Evolutionary conservation across 2,113 vertebrate genomes (phyloP), one percentile per base, ranked within the genome.

Genomic region (Erythrocercus mccallii): DNA sequence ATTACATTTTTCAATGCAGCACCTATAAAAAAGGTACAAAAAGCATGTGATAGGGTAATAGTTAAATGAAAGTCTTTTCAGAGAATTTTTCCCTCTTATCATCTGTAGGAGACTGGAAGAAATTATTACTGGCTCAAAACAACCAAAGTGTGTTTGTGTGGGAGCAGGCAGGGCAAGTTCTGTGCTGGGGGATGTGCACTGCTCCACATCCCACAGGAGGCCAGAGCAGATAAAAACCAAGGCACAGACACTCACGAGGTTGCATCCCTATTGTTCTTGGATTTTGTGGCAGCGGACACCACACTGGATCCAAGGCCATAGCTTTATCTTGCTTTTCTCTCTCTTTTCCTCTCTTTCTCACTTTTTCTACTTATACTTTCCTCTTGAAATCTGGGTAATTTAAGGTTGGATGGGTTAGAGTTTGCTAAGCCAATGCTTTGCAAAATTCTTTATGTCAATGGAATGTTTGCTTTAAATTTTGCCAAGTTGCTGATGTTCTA

Each of bases 161-260:
- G 2, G 45, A 37, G 27, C 0, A 0, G 33, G 47, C 10, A 69
- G 64, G n/a, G 28, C 22, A 53, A 28, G 7, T 19, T 69, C 62
- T 1, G 1, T 28, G 18, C 37, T 0, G 15, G 30, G 11, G 8
- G 5, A 16, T 2, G 8, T 53, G 54, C 22, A 8, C 45, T 78
- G 47, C 54, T 38, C 33, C 19, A 12, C 28, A 45, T 69, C 33
- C 54, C 45, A 45, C 33, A 38, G 45, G 54, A 69, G 33, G 11
- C 33, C 54, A 33, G 27, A 60, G 38, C 11, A 45, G 54, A 53
- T 61, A 16, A 61, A 68, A 69, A 28, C 4, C 33, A 38, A 22
- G 27, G 53, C 44, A 77, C 31, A 50, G 35, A 58, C 27, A 44
- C 45, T 44, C 27, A 45, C 0, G 0, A 53, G 53, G 33, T 28